Base-by-base conservation (phyloP, 2,113 vertebrate genomes). In the Hippolais icterina region DNA sequence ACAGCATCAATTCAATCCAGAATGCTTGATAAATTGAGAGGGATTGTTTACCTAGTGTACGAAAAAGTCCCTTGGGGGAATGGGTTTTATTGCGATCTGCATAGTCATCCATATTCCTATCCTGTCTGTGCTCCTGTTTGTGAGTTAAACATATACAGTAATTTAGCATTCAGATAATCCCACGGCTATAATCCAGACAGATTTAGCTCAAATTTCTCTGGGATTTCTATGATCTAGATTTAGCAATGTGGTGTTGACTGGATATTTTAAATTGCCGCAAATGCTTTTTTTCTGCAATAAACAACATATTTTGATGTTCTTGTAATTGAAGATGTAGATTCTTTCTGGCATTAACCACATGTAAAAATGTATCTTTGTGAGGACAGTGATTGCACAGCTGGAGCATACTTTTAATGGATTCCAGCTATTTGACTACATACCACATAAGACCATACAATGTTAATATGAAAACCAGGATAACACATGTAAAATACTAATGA, bases 151-250 rank as follows among this genome's bases (percentile, higher is more conserved):
- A 90, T 95, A 96, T 56, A 93, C 88, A 93, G 95, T 94, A 96
- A 95, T 97, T 96, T 95, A 95, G 94, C 81, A 82, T 95, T 93
- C 84, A 86, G 75, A 96, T 97, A 97, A 97, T 97, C 95, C 94
- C 95, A 91, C 19, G 8, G 79, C 96, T 95, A 89, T 95, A 97
- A 97, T 97, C 95, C 97, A 96, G 94, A 90, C 94, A 97, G 94
- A 96, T 94, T 96, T 95, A 95, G 88, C 83, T 97, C 89, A 93
- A 93, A 94, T 95, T 96, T 97, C 93, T 95, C 81, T 39, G 47
- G 83, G 92, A 96, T 97, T 95, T 97, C 90, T 96, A 86, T 97
- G 96, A 97, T 97, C 92, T 97, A 95, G 94, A 92, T 97, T 97
- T 96, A 97, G 87, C 82, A 82, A 63, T 71, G 91, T 96, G 92